Evolutionary conservation across 2,797 vertebrate genomes (phyloP).

Genomic region (Hypotaenidia philippensis): DNA sequence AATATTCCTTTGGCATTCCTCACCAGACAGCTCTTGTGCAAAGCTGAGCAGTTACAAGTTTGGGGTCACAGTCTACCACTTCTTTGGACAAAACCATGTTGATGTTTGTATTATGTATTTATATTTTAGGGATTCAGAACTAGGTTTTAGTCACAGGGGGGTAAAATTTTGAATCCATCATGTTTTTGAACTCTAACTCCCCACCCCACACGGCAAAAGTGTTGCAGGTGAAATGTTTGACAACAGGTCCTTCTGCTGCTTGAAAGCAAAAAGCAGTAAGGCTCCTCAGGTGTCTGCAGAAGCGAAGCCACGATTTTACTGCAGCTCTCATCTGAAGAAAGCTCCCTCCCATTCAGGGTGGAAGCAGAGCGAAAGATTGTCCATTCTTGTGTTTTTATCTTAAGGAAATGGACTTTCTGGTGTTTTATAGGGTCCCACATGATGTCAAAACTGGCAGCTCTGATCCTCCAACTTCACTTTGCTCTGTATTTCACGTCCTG

Average conservation of each 20-base stretch:
- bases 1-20: neutral
- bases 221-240: neutral
- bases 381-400: neutral
- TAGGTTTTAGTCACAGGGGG: neutral
- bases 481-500: neutral
- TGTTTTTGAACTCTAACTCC: neutral
- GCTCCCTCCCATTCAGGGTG: neutral
- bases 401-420: neutral
- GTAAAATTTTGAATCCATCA: neutral
- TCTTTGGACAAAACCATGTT: neutral
- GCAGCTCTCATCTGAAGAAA: neutral
- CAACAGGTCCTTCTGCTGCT: neutral
- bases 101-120: neutral
- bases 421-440: neutral
- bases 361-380: neutral
- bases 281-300: neutral
- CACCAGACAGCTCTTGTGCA: neutral
- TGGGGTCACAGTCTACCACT: no score
- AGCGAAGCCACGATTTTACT: neutral
- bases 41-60: neutral
- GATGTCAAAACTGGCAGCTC: slow-evolving; percentile 19
- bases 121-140: neutral
- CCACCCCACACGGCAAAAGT: neutral
- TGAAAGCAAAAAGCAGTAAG: neutral
- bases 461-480: neutral